Evolutionary conservation across 2,113 vertebrate genomes (phyloP), one percentile per base, ranked within the genome.

Genomic region (Brachionichthys hirsutus): DNA sequence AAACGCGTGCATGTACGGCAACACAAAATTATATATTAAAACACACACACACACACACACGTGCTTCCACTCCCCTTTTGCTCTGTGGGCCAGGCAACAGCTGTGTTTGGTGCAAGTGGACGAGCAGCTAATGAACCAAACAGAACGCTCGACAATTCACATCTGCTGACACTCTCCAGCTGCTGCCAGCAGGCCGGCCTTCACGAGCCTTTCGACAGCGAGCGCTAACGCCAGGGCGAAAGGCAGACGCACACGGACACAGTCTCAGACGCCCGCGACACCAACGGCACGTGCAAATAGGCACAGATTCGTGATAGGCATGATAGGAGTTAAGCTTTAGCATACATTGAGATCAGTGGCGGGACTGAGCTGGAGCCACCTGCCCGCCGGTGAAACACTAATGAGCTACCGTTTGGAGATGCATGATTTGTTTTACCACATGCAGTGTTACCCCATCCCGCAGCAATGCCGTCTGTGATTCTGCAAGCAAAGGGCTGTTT

Each of bases 141-240:
- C 77, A 73, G 67, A 66, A 82, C 13, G 45, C 63, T 85, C 78
- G 89, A 91, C 88, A 91, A 90, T 84, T 80, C 85, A 85, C 91
- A 91, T 92, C 89, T 90, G 88, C 83, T 90, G 81, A 81, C 62
- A 69, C 80, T 88, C 76, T 79, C 66, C 81, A 88, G 85, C 82
- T 82, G 75, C 81, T 85, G 85, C 85, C 87, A 84, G 76, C 75
- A 82, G 73, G 63, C 81, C 51, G 77, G 85, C 84, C 78, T 69
- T 45, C 30, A 6, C 44, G 16, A 66, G 47, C 81, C 75, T 73
- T 53, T 61, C 52, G 34, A 70, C 70, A 83, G 78, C 62, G 22
- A 62, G 68, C 78, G 82, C 84, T 72, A 63, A 74, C 43, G 77
- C 75, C 78, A 70, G 73, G 73, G 72, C 34, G 63, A 75, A 77